A percentile compares a stretch with the other conserved stretches of the same genome.
Conservation (phyloP, 2,797 vertebrate genomes). For the Onychomys leucogaster region DNA sequence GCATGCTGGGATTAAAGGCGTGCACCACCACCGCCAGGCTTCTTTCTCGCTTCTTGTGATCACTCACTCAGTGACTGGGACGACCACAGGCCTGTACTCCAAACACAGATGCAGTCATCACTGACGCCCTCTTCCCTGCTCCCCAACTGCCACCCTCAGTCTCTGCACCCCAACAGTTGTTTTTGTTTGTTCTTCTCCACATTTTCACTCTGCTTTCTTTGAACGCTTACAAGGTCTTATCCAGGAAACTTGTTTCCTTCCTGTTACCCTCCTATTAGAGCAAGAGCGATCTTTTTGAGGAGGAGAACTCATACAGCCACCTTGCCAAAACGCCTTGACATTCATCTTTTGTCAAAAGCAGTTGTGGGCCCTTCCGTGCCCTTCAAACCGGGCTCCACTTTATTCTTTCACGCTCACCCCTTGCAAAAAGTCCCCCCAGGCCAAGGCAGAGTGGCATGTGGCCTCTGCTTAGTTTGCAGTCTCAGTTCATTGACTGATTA, state of each 20-base stretch:
- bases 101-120: neutral
- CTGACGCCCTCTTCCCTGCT: fast-evolving
- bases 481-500: conserved; percentile 57
- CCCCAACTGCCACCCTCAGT: neutral
- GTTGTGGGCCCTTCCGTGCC: neutral
- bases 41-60: neutral
- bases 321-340: neutral
- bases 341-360: neutral
- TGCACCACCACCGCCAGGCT: neutral
- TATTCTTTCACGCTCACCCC: neutral
- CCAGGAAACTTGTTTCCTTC: neutral
- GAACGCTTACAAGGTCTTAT: neutral
- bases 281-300: neutral
- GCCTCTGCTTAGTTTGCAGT: conserved; percentile 33
- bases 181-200: neutral
- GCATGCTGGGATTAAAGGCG: neutral
- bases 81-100: neutral
- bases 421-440: neutral
- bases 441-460: neutral
- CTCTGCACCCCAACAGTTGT: neutral
- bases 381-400: neutral
- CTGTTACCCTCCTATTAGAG: neutral
- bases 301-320: neutral
- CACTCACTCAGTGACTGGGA: neutral
- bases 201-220: neutral